Conservation (phyloP, 2,113 vertebrate genomes). For the Raja brachyura region DNA sequence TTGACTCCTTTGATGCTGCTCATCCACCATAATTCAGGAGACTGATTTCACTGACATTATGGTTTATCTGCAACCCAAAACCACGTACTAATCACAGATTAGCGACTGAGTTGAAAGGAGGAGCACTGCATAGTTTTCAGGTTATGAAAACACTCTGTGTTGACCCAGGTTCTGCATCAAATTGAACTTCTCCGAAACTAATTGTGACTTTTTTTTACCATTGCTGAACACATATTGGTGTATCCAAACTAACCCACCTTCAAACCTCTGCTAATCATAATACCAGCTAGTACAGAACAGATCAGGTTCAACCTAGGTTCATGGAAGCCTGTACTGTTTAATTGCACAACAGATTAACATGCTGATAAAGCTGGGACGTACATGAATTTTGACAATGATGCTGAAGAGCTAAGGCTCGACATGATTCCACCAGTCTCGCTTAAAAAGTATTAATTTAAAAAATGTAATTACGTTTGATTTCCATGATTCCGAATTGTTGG, state of each 20-base stretch:
- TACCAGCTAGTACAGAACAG: background rate
- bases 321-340: background rate
- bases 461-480: background rate
- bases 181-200: too few species aligned
- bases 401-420: background rate
- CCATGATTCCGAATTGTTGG: background rate
- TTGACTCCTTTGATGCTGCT: background rate
- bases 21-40: background rate
- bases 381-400: background rate
- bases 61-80: background rate
- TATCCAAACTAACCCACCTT: background rate
- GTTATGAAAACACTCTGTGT: background rate
- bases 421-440: background rate
- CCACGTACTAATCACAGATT: background rate
- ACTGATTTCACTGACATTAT: background rate
- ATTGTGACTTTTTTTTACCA: background rate
- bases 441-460: background rate
- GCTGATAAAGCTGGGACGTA: background rate
- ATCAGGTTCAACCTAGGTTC: background rate
- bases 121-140: background rate
- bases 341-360: background rate
- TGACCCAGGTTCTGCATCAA: background rate
- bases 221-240: background rate
- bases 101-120: background rate
- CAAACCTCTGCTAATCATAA: background rate